A percentile compares a stretch with the other conserved stretches of the same genome.
phyloP scores from a whole-genome alignment of 2,888 invertebrate genomes.

The Melanchra persicariae region DNA sequence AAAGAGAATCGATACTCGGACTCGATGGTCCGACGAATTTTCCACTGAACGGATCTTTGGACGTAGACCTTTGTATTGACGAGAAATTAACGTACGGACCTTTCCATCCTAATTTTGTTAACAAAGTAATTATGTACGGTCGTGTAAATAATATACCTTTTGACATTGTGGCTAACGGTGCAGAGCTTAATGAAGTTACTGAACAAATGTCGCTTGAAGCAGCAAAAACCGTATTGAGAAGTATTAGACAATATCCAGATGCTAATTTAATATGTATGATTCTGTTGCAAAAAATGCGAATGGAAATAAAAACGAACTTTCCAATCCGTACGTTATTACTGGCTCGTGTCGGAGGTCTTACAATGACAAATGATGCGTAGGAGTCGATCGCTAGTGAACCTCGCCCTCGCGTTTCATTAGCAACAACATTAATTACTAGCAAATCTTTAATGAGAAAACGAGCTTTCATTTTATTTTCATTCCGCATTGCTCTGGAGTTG shows the following conservation, averaged over 20 bases:
- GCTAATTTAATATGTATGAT: slow-evolving; percentile 46
- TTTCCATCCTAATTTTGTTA: slow-evolving; percentile 84
- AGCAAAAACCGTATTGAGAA: slow-evolving; percentile 46
- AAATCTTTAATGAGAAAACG: slow-evolving; percentile 83
- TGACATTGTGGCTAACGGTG: slow-evolving; percentile 61
- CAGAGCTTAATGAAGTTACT: slow-evolving; percentile 48
- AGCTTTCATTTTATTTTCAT: slow-evolving; percentile 75
- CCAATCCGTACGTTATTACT: slow-evolving; percentile 79
- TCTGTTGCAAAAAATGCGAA: slow-evolving; percentile 65
- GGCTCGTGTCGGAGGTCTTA: slow-evolving; percentile 81
- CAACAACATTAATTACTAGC: slow-evolving; percentile 87
- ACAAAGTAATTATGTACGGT: slow-evolving; percentile 79
- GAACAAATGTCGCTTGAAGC: slow-evolving; percentile 32
- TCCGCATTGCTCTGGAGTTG: slow-evolving; percentile 61
- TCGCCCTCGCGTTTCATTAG: slow-evolving; percentile 85
- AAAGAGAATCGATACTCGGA: slow-evolving; percentile 86
- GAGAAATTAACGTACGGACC: slow-evolving; percentile 87
- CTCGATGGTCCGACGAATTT: slow-evolving; percentile 89
- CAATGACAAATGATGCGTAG: slow-evolving; percentile 89
- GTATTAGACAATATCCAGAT: slow-evolving; percentile 31
- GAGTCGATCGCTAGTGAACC: slow-evolving; percentile 84
- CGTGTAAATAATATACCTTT: slow-evolving; percentile 74
- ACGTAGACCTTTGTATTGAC: slow-evolving; percentile 87
- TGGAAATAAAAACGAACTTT: slow-evolving; percentile 71
- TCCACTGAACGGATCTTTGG: slow-evolving; percentile 88